Conservation (phyloP, 35 echinoderm and acorn worm genomes). For the Heliocidaris tuberculata region DNA sequence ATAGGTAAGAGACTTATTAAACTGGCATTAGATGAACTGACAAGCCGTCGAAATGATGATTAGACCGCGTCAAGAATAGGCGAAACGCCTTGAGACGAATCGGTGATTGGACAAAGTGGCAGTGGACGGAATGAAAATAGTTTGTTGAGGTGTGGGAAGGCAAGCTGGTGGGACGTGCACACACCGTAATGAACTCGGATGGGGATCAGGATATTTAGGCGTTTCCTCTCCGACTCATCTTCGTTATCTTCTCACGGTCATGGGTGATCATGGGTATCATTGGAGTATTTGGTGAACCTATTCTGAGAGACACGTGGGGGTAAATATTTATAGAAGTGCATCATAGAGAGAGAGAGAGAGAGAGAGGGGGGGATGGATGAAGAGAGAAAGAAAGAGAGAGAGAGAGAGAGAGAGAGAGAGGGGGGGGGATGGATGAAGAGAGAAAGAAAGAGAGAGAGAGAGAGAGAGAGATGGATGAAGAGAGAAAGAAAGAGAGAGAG, state of each 20-base stretch:
- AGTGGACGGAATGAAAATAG: background rate
- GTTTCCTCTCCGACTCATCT: slow-evolving; percentile 30
- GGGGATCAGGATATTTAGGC: slow-evolving; percentile 7
- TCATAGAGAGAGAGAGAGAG: background rate
- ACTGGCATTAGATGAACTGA: too few relatives aligned
- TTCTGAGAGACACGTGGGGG: background rate
- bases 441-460: background rate
- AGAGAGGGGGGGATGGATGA: background rate
- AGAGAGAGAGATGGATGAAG: too few relatives aligned
- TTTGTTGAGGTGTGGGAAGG: background rate
- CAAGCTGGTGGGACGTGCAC: background rate
- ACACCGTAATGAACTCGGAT: background rate
- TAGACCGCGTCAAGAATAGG: too few relatives aligned
- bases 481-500: too few relatives aligned
- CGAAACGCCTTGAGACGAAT: too few relatives aligned
- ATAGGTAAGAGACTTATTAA: too few relatives aligned
- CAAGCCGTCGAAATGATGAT: too few relatives aligned
- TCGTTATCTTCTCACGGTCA: slow-evolving; percentile 12
- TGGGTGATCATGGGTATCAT: background rate
- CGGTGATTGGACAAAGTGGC: background rate
- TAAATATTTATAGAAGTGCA: background rate
- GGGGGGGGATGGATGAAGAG: too few relatives aligned
- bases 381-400: background rate
- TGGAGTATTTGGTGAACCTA: background rate
- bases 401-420: background rate